phyloP scores from a whole-genome alignment of 2,113 vertebrate species.

The Ptilonorhynchus violaceus region DNA sequence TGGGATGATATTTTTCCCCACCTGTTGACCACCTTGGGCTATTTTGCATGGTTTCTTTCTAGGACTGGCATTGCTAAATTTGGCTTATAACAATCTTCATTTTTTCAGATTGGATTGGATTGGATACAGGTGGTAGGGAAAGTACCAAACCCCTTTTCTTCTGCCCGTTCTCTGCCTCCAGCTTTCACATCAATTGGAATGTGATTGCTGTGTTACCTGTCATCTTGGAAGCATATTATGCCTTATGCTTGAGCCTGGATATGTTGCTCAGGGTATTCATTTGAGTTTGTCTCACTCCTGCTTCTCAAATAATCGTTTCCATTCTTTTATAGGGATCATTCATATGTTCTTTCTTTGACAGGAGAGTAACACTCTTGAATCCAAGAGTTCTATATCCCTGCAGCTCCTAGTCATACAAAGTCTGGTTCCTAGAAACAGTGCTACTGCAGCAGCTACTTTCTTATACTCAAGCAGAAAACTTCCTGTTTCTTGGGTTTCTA shows the following conservation, averaged over 20 bases:
- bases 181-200: neutral
- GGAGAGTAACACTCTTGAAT: neutral
- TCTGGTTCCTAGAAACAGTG: neutral
- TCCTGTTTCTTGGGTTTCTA: neutral
- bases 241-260: neutral
- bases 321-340: neutral
- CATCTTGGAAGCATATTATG: neutral
- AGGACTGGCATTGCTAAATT: neutral
- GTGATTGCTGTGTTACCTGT: rapidly evolving
- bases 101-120: neutral
- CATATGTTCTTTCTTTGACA: neutral
- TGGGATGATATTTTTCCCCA: neutral
- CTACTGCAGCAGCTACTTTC: neutral
- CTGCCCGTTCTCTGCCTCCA: neutral
- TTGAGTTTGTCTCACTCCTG: neutral
- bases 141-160: neutral
- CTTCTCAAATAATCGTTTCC: neutral
- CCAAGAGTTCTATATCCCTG: neutral
- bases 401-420: neutral
- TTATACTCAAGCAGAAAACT: neutral
- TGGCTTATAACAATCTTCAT: neutral
- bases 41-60: neutral
- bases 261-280: neutral
- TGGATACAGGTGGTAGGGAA: neutral
- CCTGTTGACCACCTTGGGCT: neutral